Percentiles rank a stretch among this genome's conserved stretches.
Conservation (phyloP, 2,113 vertebrate genomes). For the Xiphias gladius region DNA sequence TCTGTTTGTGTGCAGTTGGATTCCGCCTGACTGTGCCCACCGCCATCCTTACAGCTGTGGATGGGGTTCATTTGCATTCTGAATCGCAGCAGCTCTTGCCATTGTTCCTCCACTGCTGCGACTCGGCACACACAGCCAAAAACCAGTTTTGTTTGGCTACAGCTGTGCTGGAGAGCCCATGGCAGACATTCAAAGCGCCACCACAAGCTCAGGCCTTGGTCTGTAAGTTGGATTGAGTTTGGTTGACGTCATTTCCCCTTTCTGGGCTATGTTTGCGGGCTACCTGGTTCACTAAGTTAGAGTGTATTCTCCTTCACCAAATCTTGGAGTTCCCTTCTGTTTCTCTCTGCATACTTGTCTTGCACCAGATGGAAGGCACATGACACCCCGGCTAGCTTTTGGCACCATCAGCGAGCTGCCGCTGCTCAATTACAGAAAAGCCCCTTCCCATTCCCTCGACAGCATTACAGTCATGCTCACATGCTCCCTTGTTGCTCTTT, state of each 20-base stretch:
- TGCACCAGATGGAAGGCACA: slow-evolving; percentile 65
- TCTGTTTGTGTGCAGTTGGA: slow-evolving; percentile 64
- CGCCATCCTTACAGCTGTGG: slow-evolving; percentile 72
- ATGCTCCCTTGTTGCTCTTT: slow-evolving; percentile 39
- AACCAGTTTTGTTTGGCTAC: slow-evolving; percentile 64
- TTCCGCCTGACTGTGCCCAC: slow-evolving; percentile 59
- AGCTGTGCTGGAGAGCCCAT: slow-evolving; percentile 52
- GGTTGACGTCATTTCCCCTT: slow-evolving; percentile 31
- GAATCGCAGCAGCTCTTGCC: slow-evolving; percentile 57
- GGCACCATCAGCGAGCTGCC: slow-evolving; percentile 13
- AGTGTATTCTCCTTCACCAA: slow-evolving; percentile 24
- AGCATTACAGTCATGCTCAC: slow-evolving; percentile 50
- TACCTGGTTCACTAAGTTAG: slow-evolving; percentile 25
- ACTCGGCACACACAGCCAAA: slow-evolving; percentile 46
- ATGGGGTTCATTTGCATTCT: slow-evolving; percentile 72
- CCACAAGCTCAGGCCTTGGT: slow-evolving; percentile 29
- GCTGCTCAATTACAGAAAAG: slow-evolving; percentile 58
- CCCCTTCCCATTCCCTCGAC: slow-evolving; percentile 50
- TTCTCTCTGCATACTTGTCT: slow-evolving; percentile 35
- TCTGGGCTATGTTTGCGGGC: not conserved
- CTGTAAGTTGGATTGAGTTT: slow-evolving; percentile 16
- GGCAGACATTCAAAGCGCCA: slow-evolving; percentile 54
- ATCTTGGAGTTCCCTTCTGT: slow-evolving; percentile 27
- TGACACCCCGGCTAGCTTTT: slow-evolving; percentile 58
- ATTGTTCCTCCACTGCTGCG: slow-evolving; percentile 62